Percentiles rank a stretch among this genome's conserved stretches.
Conservation (phyloP, 2,888 invertebrate species). For the Cinara cedri region DNA sequence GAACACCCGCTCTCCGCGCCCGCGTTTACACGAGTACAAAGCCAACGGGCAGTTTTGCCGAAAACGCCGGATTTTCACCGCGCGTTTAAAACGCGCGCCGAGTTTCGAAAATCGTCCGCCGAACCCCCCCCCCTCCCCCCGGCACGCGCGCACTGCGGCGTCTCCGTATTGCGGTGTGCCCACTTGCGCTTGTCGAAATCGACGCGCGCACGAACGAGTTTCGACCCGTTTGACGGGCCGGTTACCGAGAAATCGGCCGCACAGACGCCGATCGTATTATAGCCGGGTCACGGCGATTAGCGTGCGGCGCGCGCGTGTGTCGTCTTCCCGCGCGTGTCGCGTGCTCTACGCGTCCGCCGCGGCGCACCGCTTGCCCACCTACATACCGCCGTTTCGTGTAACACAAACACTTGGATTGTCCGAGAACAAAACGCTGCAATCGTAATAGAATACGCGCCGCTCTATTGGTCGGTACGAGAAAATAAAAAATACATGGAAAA, state of each 20-base stretch:
- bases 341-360: background rate
- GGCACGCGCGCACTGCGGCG: too few species aligned
- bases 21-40: too few species aligned
- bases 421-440: too few species aligned
- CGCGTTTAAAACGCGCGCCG: background rate
- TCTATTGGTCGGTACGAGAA: too few species aligned
- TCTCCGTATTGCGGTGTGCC: too few species aligned
- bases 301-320: too few species aligned
- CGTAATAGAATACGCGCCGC: too few species aligned
- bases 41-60: background rate
- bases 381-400: too few species aligned
- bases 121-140: background rate
- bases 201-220: constrained; percentile 44
- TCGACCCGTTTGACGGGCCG: constrained; percentile 39
- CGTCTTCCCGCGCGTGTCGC: background rate
- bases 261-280: background rate
- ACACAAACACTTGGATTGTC: too few species aligned
- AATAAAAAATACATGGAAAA: too few species aligned
- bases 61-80: background rate
- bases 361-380: too few species aligned
- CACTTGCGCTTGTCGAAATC: constrained; percentile 10
- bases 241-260: constrained; percentile 41
- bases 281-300: constrained; percentile 43
- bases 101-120: constrained; percentile 22
- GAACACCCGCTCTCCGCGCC: too few species aligned